phyloP scores from a whole-genome alignment of 2,113 vertebrate genomes.

The Cinclus mexicanus region DNA sequence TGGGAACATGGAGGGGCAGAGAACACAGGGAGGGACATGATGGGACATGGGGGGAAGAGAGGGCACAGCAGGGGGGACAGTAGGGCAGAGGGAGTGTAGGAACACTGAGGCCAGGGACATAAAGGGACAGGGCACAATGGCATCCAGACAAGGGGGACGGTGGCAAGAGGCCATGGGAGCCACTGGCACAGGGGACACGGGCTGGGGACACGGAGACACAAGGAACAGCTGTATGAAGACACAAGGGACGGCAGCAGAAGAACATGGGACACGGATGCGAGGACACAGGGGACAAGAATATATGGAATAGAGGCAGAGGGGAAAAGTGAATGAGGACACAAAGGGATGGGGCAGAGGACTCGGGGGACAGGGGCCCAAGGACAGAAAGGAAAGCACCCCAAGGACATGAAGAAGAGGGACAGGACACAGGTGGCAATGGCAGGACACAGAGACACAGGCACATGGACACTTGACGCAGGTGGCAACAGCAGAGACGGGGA shows the following conservation, averaged over 20 bases:
- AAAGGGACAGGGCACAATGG: not conserved
- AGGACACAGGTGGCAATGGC: not conserved
- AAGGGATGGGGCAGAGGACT: not conserved
- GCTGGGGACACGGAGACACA: not conserved
- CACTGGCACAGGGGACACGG: not conserved
- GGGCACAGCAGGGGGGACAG: not conserved
- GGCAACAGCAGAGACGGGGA: not conserved
- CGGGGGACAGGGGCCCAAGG: rapidly evolving
- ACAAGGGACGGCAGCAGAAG: not conserved
- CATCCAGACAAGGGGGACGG: rapidly evolving
- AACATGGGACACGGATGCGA: not conserved
- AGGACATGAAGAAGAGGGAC: not conserved
- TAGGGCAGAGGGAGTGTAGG: not conserved
- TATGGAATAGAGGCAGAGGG: not conserved
- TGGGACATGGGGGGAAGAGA: not conserved
- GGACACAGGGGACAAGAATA: not conserved
- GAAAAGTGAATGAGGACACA: not conserved
- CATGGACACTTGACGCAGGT: rapidly evolving
- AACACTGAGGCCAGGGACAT: not conserved
- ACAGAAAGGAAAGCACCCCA: not conserved
- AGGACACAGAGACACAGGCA: no score
- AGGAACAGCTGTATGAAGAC: not conserved
- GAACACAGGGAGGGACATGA: not conserved
- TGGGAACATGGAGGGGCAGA: not conserved
- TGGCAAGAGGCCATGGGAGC: not conserved